Conservation (phyloP, 2,888 invertebrate genomes). For the Dendrolimus pini region DNA sequence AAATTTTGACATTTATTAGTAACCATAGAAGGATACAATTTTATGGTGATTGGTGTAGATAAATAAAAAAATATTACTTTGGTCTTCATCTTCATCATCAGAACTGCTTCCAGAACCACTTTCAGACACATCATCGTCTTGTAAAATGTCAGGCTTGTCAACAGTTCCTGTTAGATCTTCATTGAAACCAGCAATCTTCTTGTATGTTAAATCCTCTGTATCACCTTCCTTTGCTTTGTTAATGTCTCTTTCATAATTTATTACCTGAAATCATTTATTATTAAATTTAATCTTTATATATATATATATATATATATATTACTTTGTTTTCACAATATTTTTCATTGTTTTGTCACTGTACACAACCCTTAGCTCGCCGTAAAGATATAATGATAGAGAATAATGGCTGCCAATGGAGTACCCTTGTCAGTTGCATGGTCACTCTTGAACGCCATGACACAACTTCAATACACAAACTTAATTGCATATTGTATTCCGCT, state of each 20-base stretch:
- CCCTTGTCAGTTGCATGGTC: no score
- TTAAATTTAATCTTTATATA: no score
- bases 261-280: constrained; percentile 73
- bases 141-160: constrained; percentile 79
- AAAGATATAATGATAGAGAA: no score
- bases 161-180: constrained; percentile 85
- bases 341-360: no score
- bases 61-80: constrained; percentile 13
- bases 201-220: constrained; percentile 85
- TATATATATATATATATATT: not conserved
- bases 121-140: constrained; percentile 50
- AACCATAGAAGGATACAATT: not conserved
- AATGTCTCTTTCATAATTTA: constrained; percentile 91
- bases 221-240: constrained; percentile 85
- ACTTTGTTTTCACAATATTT: no score
- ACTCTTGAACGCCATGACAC: no score
- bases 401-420: no score
- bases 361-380: no score
- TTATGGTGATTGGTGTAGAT: not conserved
- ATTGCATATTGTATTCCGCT: no score
- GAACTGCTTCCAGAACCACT: constrained; percentile 43
- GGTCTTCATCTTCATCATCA: constrained; percentile 36
- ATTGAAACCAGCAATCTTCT: constrained; percentile 90
- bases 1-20: no score
- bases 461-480: no score